These are phyloP conservation scores for Ochropleura plecta DNA, from an alignment of 2,888 invertebrate species.

Conservation along the genomic window DNA sequence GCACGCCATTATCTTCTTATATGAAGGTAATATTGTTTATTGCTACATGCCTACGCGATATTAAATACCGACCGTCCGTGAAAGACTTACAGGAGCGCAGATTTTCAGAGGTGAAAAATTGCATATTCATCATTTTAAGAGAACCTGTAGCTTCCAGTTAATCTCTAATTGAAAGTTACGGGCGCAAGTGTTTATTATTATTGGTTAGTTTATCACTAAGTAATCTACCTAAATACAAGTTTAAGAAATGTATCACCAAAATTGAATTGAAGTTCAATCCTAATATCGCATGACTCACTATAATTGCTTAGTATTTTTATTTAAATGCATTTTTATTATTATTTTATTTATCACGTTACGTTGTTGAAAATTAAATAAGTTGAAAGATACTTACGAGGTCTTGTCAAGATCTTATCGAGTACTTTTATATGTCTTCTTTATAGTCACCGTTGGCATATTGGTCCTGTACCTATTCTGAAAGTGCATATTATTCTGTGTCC, in stretches of 20 bases:
- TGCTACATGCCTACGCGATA: slow-evolving; percentile 55
- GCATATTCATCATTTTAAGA: slow-evolving; percentile 29
- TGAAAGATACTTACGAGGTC: background rate
- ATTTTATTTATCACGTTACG: background rate
- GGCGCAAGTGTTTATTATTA: background rate
- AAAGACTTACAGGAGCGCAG: slow-evolving; percentile 26
- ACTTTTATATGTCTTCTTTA: background rate
- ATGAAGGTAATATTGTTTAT: slow-evolving; percentile 66
- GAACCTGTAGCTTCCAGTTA: slow-evolving; percentile 1
- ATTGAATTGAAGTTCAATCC: no score
- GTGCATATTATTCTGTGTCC: no score
- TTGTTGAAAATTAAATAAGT: background rate
- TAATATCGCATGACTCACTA: no score
- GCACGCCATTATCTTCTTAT: slow-evolving; percentile 66
- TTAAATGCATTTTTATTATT: background rate
- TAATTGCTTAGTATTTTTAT: no score
- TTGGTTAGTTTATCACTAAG: background rate
- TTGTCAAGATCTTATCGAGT: background rate
- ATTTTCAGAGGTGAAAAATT: slow-evolving; percentile 47
- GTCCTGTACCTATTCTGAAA: background rate
- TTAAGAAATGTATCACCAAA: no score
- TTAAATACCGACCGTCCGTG: slow-evolving; percentile 51
- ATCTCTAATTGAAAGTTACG: background rate
- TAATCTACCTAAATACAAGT: no score
- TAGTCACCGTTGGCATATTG: background rate